These are phyloP conservation scores for Macrotis lagotis DNA, from an alignment of 2,113 vertebrate genomes.

Conservation along the genomic window DNA sequence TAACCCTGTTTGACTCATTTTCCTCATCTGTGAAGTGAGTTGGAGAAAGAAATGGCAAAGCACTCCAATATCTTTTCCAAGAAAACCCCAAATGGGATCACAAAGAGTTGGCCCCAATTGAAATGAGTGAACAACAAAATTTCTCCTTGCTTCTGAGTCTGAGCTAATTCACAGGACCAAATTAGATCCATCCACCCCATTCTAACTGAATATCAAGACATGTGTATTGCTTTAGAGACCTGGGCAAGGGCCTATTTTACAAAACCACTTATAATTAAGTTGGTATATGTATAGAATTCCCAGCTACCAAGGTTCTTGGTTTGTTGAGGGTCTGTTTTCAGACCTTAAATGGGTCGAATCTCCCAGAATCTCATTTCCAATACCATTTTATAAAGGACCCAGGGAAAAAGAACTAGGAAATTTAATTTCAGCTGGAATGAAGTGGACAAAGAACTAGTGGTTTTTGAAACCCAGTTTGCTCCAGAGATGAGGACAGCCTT, in stretches of 20 bases:
- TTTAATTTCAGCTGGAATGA: slow-evolving; percentile 15
- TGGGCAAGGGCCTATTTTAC: slow-evolving; percentile 45
- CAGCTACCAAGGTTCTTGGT: background rate
- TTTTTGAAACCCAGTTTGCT: slow-evolving; percentile 16
- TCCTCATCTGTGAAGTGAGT: background rate
- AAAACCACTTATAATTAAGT: slow-evolving; percentile 45
- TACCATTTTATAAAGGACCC: slow-evolving; percentile 10
- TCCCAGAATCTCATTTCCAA: slow-evolving; percentile 13
- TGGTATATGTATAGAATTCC: slow-evolving; percentile 19
- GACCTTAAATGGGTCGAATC: slow-evolving; percentile 28
- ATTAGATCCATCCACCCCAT: background rate
- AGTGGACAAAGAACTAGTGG: background rate
- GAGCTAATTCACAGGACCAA: slow-evolving; percentile 39
- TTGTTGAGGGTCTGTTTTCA: slow-evolving; percentile 4
- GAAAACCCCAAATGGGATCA: background rate
- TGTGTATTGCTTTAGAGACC: slow-evolving; percentile 40
- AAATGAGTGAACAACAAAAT: background rate
- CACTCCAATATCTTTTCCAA: background rate
- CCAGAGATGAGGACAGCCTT: background rate
- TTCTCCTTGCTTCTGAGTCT: slow-evolving; percentile 29
- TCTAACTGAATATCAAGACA: background rate
- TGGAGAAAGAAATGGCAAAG: background rate
- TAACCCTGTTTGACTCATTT: background rate
- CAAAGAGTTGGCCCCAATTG: background rate
- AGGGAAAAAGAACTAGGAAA: background rate